Evolutionary conservation across 1,140 invertebrate genomes (phyloP).

Genomic region (Chrysomallon squamiferum): DNA sequence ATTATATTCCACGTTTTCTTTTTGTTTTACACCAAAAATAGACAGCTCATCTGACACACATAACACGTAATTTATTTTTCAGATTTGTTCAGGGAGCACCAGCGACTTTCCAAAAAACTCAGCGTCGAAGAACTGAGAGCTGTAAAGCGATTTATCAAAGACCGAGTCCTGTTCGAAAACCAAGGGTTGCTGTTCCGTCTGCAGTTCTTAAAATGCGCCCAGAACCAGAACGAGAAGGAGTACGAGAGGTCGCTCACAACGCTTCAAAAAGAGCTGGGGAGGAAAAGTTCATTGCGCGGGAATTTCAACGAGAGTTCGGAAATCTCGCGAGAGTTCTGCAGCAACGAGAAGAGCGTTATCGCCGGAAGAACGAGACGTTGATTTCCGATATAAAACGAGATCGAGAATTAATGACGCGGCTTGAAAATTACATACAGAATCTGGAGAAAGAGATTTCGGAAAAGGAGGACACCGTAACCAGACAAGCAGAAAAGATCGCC

Average conservation of each 20-base stretch:
- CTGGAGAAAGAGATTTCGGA: neutral
- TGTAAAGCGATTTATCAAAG: constrained; percentile 6
- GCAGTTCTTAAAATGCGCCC: constrained; percentile 11
- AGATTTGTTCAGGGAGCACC: constrained; percentile 16
- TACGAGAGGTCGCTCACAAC: constrained; percentile 11
- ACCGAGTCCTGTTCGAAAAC: constrained; percentile 8
- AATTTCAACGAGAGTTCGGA: constrained; percentile 19
- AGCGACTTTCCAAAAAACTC: constrained; percentile 14
- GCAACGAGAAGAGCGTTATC: constrained; percentile 7
- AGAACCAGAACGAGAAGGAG: constrained; percentile 15
- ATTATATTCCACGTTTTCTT: too few relatives aligned
- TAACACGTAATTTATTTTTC: neutral
- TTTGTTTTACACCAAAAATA: too few relatives aligned
- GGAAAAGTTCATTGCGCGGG: constrained; percentile 9
- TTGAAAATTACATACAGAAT: neutral
- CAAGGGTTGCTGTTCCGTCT: constrained; percentile 9
- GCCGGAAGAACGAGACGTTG: constrained; percentile 5
- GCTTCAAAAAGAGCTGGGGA: constrained; percentile 10
- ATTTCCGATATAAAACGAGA: neutral
- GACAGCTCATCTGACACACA: too few relatives aligned
- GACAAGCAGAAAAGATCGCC: neutral
- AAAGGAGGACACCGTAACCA: neutral
- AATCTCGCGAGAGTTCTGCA: constrained; percentile 13
- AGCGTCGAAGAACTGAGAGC: constrained; percentile 15
- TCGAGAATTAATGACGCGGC: neutral